Percentiles rank a stretch among this genome's conserved stretches.
These are phyloP conservation scores for Beris chalybata DNA, from an alignment of 2,888 invertebrate genomes.

Conservation along the genomic window DNA sequence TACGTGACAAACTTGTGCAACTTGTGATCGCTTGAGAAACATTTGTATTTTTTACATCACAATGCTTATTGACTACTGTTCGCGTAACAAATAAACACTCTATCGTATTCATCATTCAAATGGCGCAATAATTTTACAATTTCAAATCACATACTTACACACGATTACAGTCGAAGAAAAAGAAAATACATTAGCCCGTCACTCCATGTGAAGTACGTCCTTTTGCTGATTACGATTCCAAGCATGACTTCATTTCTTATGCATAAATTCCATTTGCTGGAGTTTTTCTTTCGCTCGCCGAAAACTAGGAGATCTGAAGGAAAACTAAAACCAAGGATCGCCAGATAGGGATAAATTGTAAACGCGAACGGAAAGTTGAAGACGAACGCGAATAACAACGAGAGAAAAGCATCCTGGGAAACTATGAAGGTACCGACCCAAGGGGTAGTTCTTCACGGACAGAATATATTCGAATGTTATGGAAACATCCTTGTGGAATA, in stretches of 20 bases:
- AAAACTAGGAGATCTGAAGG: slow-evolving; percentile 15
- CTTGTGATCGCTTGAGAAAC: too few relatives aligned
- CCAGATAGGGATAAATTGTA: slow-evolving; percentile 28
- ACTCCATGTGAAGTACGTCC: slow-evolving; percentile 13
- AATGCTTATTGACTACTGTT: too few relatives aligned
- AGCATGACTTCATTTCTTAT: slow-evolving; percentile 38
- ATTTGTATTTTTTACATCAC: too few relatives aligned
- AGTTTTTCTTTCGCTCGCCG: background rate
- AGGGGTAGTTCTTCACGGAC: too few relatives aligned
- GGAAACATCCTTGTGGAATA: too few relatives aligned
- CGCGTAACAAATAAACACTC: too few relatives aligned
- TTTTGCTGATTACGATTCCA: slow-evolving; percentile 34
- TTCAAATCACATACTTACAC: slow-evolving; percentile 16
- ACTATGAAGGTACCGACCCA: background rate
- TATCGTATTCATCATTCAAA: too few relatives aligned
- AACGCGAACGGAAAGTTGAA: slow-evolving; percentile 22
- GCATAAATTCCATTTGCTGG: slow-evolving; percentile 37
- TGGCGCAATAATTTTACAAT: slow-evolving; percentile 1
- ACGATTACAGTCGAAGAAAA: background rate
- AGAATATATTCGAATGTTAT: too few relatives aligned
- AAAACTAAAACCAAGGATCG: slow-evolving; percentile 25
- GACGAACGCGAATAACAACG: background rate
- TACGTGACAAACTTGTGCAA: too few relatives aligned
- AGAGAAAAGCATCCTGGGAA: background rate
- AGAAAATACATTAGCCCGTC: slow-evolving; percentile 19